Evolutionary conservation across 2,113 vertebrate genomes (phyloP).

Genomic region (Antennarius striatus): DNA sequence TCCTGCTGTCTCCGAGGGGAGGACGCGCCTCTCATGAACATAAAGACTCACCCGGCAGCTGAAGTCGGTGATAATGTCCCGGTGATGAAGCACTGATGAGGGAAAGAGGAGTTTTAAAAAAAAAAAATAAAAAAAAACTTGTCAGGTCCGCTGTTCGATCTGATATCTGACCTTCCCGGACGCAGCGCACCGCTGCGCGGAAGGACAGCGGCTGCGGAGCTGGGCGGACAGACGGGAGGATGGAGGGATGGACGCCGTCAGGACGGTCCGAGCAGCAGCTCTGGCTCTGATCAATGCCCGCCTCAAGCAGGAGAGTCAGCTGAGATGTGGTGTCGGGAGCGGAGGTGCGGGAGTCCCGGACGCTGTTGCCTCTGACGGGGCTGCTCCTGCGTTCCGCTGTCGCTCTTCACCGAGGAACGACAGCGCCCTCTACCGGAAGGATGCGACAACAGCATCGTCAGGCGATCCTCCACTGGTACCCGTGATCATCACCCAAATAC

Average conservation of each 20-base stretch:
- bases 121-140: slow-evolving; percentile 23
- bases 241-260: not conserved
- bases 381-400: slow-evolving; percentile 45
- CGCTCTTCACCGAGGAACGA: not conserved
- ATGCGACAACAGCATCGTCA: too few relatives aligned
- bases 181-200: slow-evolving; percentile 15
- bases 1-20: not conserved
- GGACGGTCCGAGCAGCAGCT: slow-evolving; percentile 31
- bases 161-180: slow-evolving; percentile 36
- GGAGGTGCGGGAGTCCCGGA: slow-evolving; percentile 45
- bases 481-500: too few relatives aligned
- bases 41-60: slow-evolving; percentile 56
- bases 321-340: slow-evolving; percentile 30
- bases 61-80: not conserved
- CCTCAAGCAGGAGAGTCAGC: slow-evolving; percentile 6
- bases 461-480: too few relatives aligned
- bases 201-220: not conserved
- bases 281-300: slow-evolving; percentile 46
- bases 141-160: slow-evolving; percentile 17
- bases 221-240: not conserved
- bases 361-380: slow-evolving; percentile 30
- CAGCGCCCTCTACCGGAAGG: slow-evolving; percentile 39
- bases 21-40: slow-evolving; percentile 17
- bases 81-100: not conserved
- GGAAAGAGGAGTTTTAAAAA: too few relatives aligned